Percentiles rank a stretch among this genome's conserved stretches.
These are phyloP conservation scores for Aphrocallistes beatrix DNA, from an alignment of 37 sponge, comb jelly and placozoan genomes.

Conservation along the genomic window DNA sequence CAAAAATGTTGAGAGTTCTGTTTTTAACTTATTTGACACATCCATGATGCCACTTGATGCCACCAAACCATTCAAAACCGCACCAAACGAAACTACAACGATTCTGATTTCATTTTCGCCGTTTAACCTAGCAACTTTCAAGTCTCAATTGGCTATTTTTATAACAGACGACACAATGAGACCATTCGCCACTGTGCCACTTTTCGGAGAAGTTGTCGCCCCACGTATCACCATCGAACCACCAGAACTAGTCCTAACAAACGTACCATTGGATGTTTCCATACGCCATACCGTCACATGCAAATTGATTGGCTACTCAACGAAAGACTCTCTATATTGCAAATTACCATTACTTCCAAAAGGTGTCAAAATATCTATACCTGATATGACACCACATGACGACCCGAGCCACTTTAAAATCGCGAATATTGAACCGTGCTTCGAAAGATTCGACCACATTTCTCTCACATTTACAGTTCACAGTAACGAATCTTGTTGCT, in stretches of 20 bases:
- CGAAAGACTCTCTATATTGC: background rate
- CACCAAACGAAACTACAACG: background rate
- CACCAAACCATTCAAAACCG: background rate
- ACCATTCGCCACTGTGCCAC: background rate
- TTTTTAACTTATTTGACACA: background rate
- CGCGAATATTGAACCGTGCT: background rate
- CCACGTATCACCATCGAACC: background rate
- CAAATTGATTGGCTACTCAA: background rate
- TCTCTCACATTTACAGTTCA: background rate
- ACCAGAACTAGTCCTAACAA: constrained; percentile 2
- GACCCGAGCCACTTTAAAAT: background rate
- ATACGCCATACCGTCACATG: background rate
- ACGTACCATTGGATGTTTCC: background rate
- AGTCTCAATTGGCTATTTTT: background rate
- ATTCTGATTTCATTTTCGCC: background rate
- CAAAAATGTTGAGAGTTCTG: background rate
- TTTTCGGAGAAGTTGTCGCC: background rate
- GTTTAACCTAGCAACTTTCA: background rate
- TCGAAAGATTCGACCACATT: background rate
- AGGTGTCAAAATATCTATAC: background rate
- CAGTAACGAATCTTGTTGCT: background rate
- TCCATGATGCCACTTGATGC: constrained; percentile 7
- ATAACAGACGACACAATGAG: background rate
- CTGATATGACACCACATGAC: background rate
- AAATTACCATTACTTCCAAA: background rate